A percentile compares a stretch with the other conserved stretches of the same genome.
Evolutionary conservation across 1,140 invertebrate genomes (phyloP).

Genomic region (Saxidomus purpurata): DNA sequence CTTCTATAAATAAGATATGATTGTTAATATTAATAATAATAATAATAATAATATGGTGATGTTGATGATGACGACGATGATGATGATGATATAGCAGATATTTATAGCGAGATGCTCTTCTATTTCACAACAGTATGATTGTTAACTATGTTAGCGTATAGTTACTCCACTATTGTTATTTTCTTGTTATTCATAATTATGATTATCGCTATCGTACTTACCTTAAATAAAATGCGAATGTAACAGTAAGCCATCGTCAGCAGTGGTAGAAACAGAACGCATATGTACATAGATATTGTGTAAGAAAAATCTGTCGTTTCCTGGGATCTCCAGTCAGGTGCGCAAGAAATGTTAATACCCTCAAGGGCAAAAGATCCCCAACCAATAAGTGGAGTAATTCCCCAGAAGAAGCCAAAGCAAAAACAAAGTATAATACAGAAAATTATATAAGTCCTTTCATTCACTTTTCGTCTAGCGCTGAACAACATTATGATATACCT

Average conservation of each 20-base stretch:
- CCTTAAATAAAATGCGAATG: slow-evolving; percentile 13
- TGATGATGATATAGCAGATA: no score
- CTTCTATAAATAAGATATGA: no score
- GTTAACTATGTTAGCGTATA: no score
- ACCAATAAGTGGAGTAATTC: slow-evolving; percentile 17
- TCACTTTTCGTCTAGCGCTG: not conserved
- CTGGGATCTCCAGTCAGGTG: slow-evolving; percentile 39
- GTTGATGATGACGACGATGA: no score
- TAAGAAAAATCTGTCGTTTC: not conserved
- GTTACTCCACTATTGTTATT: no score
- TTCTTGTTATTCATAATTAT: no score
- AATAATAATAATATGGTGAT: no score
- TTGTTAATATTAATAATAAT: no score
- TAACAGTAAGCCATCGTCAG: slow-evolving; percentile 27
- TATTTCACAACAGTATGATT: no score
- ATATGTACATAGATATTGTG: slow-evolving; percentile 29
- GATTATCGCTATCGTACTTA: no score
- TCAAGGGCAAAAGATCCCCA: slow-evolving; percentile 37
- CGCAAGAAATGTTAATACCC: slow-evolving; percentile 46
- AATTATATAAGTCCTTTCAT: not conserved
- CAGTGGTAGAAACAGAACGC: slow-evolving; percentile 31
- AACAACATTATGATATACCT: slow-evolving; percentile 26
- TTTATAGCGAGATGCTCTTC: no score
- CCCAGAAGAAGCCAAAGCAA: slow-evolving; percentile 16
- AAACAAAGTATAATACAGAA: slow-evolving; percentile 13